phyloP scores from a whole-genome alignment of 2,797 vertebrate species.

The Cygnus olor region DNA sequence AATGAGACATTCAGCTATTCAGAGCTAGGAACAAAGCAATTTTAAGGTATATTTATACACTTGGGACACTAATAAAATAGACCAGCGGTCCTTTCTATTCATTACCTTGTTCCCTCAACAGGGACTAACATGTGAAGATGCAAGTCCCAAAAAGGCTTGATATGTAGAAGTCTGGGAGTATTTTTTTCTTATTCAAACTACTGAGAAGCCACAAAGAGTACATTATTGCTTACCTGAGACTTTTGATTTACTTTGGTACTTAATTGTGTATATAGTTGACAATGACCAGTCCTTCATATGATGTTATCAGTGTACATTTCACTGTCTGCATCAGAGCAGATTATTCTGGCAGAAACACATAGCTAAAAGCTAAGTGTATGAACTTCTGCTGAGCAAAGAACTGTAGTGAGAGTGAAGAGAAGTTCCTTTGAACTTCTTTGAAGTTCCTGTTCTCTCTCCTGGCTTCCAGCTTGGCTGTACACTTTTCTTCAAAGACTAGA shows the following conservation, averaged over 20 bases:
- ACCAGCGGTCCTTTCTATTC: neutral
- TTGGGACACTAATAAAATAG: neutral
- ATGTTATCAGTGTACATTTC: neutral
- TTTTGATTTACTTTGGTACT: neutral
- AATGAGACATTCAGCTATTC: neutral
- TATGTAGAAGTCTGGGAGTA: neutral
- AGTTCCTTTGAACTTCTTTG: conserved; percentile 47
- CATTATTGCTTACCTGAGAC: neutral
- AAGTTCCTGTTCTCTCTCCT: conserved; percentile 38
- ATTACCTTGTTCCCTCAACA: neutral
- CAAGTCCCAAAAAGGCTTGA: neutral
- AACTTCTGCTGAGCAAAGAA: neutral
- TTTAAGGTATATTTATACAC: neutral
- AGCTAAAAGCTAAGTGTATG: neutral
- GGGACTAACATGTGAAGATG: neutral
- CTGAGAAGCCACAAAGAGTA: neutral
- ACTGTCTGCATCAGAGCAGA: neutral
- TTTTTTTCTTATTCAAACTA: neutral
- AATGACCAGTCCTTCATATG: neutral
- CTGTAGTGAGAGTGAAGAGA: conserved; percentile 1
- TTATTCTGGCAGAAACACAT: neutral
- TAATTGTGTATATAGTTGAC: neutral
- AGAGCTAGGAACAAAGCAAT: neutral
- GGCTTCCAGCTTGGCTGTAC: conserved; percentile 34
- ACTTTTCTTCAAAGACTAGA: conserved; percentile 40